Evolutionary conservation across 37 sponge, comb jelly and placozoan species (phyloP), one percentile per base, ranked within the genome.

Genomic region (Bolinopsis microptera): DNA sequence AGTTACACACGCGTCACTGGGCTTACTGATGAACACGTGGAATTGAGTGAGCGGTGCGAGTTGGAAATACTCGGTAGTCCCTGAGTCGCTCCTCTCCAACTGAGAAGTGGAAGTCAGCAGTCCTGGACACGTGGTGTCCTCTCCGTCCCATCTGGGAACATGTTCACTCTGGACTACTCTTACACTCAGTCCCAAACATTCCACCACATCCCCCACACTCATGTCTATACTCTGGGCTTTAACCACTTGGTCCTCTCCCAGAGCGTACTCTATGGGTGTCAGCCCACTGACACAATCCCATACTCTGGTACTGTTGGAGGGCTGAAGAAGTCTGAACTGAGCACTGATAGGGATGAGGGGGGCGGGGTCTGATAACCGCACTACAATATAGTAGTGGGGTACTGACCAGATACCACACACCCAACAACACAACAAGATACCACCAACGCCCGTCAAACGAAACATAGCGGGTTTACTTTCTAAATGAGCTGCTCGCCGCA

Each of bases 241-340:
- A 28, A 86, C 61, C 27, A 86, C 90, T 40, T 48, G 40, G 30
- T 27, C 90, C 32, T 38, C 36, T 39, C 61, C 90, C 0, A 22
- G 37, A 16, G 90, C 48, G 48, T 33, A 86, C 90, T 33, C 61
- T 18, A 86, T 86, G 61, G 90, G 90, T 1, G 90, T 86, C 30
- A 86, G 90, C 0, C 90, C 90, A n/a, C 90, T 86, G 90, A 41
- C 61, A 86, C 90, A 86, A 27, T 86, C 90, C 90, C 90, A 86
- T 3, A n/a, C 30, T 86, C 40, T 23, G 25, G 61, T 33, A n/a
- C 90, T 41, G 90, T 86, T 86, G 1, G 27, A 23, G 0, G 90
- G 90, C 61, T 41, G 90, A 1, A 39, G 38, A 35, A 41, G 90
- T 23, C 18, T 40, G 90, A 86, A 86, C 61, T 86, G 90, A 41